phyloP scores from a whole-genome alignment of 2,113 vertebrate species.

The Haemorhous mexicanus region DNA sequence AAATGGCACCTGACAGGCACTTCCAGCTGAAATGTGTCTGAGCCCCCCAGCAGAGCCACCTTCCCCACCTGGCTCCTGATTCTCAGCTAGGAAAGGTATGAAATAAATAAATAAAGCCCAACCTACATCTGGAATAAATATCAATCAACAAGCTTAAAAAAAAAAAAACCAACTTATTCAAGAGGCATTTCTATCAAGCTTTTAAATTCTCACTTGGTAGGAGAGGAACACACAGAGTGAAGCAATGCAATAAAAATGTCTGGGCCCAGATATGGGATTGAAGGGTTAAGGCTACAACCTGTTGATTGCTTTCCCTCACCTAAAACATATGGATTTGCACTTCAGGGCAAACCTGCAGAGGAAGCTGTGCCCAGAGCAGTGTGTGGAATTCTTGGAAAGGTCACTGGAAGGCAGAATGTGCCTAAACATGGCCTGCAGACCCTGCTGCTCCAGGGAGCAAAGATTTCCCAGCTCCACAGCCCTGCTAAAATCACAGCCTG shows the following conservation, averaged over 20 bases:
- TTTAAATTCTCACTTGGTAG: conserved; percentile 17
- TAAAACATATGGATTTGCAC: conserved; percentile 65
- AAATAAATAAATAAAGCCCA: conserved; percentile 5
- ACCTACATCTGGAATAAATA: conserved; percentile 42
- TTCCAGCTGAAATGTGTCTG: not conserved
- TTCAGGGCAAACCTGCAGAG: conserved; percentile 44
- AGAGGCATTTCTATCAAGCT: not conserved
- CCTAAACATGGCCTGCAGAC: not conserved
- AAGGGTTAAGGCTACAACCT: conserved; percentile 59
- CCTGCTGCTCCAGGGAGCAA: not conserved
- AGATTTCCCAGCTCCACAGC: not conserved
- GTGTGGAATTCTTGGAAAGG: conserved; percentile 47
- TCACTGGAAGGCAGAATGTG: conserved; percentile 36
- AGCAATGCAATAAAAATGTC: not conserved
- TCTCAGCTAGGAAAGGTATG: not conserved
- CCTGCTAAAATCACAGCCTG: not conserved
- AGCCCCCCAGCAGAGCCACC: not conserved
- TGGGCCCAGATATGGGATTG: not conserved
- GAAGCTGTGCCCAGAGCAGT: conserved; percentile 12
- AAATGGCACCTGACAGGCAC: not conserved
- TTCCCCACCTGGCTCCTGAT: not conserved
- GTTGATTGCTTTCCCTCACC: conserved; percentile 41
- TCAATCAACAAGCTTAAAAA: not conserved
- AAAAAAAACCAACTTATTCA: not conserved
- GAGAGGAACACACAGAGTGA: not conserved